phyloP scores from a whole-genome alignment of 2,888 invertebrate species.

The Spialia ferax region DNA sequence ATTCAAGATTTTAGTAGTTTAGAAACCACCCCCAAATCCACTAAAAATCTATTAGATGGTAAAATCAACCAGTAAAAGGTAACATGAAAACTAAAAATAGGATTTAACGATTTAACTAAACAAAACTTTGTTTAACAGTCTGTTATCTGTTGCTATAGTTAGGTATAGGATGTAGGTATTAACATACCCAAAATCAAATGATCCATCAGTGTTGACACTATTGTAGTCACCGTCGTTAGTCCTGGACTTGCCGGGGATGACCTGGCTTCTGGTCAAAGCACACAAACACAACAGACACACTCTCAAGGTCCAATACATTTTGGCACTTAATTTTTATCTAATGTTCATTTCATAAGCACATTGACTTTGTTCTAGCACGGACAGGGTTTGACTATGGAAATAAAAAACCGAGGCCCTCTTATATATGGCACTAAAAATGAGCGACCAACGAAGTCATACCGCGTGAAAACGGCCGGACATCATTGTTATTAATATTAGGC shows the following conservation, averaged over 20 bases:
- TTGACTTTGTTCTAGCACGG: constrained; percentile 54
- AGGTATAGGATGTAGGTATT: background rate
- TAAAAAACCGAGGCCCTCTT: constrained; percentile 78
- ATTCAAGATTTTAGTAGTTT: no score
- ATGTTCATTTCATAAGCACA: constrained; percentile 56
- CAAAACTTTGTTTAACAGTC: no score
- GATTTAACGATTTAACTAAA: no score
- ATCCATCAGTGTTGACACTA: constrained; percentile 90
- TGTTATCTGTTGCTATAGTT: no score
- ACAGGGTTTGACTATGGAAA: constrained; percentile 68
- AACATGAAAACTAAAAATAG: background rate
- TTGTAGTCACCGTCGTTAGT: constrained; percentile 88
- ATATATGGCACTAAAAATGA: constrained; percentile 82
- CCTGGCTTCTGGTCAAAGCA: constrained; percentile 72
- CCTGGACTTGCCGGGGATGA: constrained; percentile 77
- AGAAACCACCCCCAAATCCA: no score
- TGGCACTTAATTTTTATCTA: constrained; percentile 45
- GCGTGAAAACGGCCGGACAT: constrained; percentile 84
- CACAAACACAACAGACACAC: constrained; percentile 73
- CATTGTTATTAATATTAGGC: constrained; percentile 78
- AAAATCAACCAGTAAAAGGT: no score
- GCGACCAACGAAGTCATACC: constrained; percentile 68
- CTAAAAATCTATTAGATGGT: no score
- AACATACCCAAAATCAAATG: constrained; percentile 90
- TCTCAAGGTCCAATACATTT: constrained; percentile 73